phyloP scores from a whole-genome alignment of 2,113 vertebrate species.

The Bettongia penicillata region DNA sequence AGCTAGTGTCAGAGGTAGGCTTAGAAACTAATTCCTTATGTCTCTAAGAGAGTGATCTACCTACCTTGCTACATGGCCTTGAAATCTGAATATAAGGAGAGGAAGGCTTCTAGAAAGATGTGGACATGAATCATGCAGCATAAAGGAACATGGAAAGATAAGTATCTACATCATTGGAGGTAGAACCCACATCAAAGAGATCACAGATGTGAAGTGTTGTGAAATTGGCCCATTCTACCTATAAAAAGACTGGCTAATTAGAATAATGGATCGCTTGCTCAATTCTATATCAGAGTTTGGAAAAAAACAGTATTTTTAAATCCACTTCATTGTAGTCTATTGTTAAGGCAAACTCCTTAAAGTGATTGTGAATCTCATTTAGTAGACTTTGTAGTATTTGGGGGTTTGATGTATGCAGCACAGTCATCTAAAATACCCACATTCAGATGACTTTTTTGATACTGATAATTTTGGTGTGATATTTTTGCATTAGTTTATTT shows the following conservation, averaged over 20 bases:
- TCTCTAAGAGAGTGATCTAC: neutral
- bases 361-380: neutral
- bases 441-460: constrained; percentile 41
- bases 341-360: neutral
- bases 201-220: neutral
- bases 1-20: neutral
- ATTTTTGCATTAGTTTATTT: constrained; percentile 7
- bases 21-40: neutral
- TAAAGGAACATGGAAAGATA: neutral
- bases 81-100: neutral
- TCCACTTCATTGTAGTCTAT: neutral
- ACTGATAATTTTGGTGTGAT: constrained; percentile 46
- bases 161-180: neutral
- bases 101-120: neutral
- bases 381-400: neutral
- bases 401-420: neutral
- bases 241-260: neutral
- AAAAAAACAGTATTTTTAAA: neutral
- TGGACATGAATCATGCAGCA: neutral
- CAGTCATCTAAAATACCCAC: neutral
- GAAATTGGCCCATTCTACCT: neutral
- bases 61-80: neutral
- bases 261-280: neutral
- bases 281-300: neutral
- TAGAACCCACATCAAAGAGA: neutral